Conservation (phyloP, 2,113 vertebrate species). For the Megaceryle maxima region DNA sequence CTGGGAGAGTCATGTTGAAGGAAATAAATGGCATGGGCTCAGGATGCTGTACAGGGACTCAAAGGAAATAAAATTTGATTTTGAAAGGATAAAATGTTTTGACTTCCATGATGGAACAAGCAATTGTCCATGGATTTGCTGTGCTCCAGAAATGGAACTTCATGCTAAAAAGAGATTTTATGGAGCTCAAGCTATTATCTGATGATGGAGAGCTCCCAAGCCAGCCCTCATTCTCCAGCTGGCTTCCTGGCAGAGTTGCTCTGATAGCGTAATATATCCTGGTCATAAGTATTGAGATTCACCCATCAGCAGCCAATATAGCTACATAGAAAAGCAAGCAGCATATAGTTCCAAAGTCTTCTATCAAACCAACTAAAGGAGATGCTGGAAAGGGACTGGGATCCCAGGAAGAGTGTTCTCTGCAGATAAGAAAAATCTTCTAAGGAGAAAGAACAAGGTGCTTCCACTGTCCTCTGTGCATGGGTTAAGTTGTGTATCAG, state of each 20-base stretch:
- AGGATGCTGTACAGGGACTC: not conserved
- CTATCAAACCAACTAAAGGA: not conserved
- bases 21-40: conserved; percentile 35
- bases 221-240: conserved; percentile 51
- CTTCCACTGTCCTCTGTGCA: not conserved
- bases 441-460: not conserved
- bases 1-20: not conserved
- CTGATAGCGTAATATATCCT: conserved; percentile 39
- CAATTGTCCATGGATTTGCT: conserved; percentile 58
- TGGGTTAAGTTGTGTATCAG: not conserved
- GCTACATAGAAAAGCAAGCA: not conserved
- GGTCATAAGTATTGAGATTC: conserved; percentile 22
- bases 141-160: conserved; percentile 56
- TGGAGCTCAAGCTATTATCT: conserved; percentile 49
- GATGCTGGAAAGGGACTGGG: not conserved
- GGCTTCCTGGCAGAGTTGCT: conserved; percentile 27
- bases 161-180: conserved; percentile 55
- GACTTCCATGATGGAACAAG: conserved; percentile 57
- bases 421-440: not conserved
- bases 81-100: conserved; percentile 61
- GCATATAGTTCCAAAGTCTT: not conserved
- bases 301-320: not conserved
- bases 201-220: conserved; percentile 56
- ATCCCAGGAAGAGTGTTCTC: not conserved
- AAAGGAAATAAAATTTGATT: conserved; percentile 48